Base-by-base conservation (phyloP, 2,113 vertebrate genomes). In the Larimichthys crocea region DNA sequence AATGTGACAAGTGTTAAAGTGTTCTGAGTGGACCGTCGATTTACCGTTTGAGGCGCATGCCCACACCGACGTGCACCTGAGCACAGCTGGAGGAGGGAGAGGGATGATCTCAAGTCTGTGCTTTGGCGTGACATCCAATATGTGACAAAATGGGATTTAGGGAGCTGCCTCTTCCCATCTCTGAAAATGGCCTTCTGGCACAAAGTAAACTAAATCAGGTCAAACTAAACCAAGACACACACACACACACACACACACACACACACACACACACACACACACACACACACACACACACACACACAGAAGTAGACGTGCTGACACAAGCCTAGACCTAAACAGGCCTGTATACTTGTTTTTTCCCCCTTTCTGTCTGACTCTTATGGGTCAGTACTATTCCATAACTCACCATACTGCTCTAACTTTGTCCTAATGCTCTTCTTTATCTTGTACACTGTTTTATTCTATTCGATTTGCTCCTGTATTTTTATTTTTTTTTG, bases 391-490 rank as follows among this genome's bases (percentile, higher is more conserved):
- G 12, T 20, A 26, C 29, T 53, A 50, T 53, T 24, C 29, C 57
- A 65, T 44, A 50, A 48, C 7, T 56, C 57, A 52, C 12, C 35
- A 19, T 64, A 14, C 29, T 26, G 12, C 64, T 66, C 31, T 63
- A 53, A 12, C 52, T 10, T 71, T 67, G 63, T 76, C 15, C 53
- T 15, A 16, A 46, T 26, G 24, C 55, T 73, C 14, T 6, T 11
- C 9, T 4, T 63, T 50, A 57, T 61, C 12, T 52, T 64, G 4
- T 22, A 14, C 24, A 61, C 3, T 4, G 16, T 63, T 44, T 60
- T 20, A 60, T 42, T 50, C 52, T 80, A 16, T 74, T 63, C 53
- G 72, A 81, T 75, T 57, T 83, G 16, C 40, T 61, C 76, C 77
- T 83, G 53, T 72, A 35, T 57, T 5, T 31, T 31, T 31, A 5